Evolutionary conservation across 2,113 vertebrate species (phyloP), one percentile per base, ranked within the genome.

Genomic region (Bambusicola thoracicus): DNA sequence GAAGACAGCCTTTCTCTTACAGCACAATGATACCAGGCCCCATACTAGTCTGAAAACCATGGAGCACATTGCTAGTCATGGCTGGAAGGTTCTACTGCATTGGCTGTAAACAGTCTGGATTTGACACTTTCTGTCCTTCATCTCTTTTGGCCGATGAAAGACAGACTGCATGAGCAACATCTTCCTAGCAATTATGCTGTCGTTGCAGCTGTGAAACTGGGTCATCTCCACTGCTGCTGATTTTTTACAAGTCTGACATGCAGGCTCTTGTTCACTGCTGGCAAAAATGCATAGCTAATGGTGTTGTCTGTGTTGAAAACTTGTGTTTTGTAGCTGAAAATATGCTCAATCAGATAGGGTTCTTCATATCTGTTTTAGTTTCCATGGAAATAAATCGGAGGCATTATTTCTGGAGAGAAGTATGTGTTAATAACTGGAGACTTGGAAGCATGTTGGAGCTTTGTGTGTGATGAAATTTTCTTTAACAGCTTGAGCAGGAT

Each of bases 401-500:
- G 29, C 30, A 56, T 11, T 56, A 56, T 30, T 56, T 56, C 30
- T 32, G 17, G 29, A 56, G 53, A 30, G 29, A 55, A 29, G 24
- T 30, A 30, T 56, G 30, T 56, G 17, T 43, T 66, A 69, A 8
- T 62, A 78, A 75, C 18, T 48, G 68, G 44, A 92, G n/a, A 29
- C 30, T n/a, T 68, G 53, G 92, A 85, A 94, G 51, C 32, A 24
- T 19, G 27, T 34, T 85, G 69, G 38, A 25, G 43, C 65, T 89
- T 82, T 1, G 2, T 44, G 18, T 67, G 4, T 89, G 70, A 74
- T 43, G 68, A 85, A 95, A 40, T 87, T 34, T 13, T 89, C 77
- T 85, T 80, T 68, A 90, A 83, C 55, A 93, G 70, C 34, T 90
- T 2, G 4, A 93, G 66, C 78, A 93, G 79, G 40, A 56, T 79